Evolutionary conservation across 37 sponge, comb jelly and placozoan species (phyloP), one percentile per base, ranked within the genome.

Genomic region (Tethya wilhelma): DNA sequence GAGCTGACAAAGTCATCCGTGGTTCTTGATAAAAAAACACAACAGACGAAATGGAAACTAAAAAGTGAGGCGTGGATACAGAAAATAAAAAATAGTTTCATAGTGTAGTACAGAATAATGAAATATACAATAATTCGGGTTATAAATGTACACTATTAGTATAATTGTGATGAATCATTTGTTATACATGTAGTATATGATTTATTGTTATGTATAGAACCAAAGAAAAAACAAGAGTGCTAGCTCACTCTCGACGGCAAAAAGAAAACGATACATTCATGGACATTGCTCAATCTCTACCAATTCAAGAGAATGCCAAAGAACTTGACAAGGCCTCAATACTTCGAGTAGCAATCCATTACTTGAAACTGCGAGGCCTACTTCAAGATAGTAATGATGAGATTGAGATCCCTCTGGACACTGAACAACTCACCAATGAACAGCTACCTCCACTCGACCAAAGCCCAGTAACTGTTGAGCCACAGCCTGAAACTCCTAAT

Each of bases 241-340:
- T 89, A 44, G 90, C 90, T 0, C 73, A 83, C 53, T 75, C 79
- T 4, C 37, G 92, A 3, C 56, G 92, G 32, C 87, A 86, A 56
- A 82, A 76, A 42, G 92, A 91, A 58, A 91, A 91, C 64, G 83
- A 91, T 70, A 91, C 87, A 17, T 91, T 85, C 59, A 67, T 38
- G 6, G 92, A 86, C 32, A 91, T 91, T 0, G 92, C 92, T 1
- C 46, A 82, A 40, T 38, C 75, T 0, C 76, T 91, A 14, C 92
- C 92, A 2, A 30, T 87, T 17, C 62, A 77, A 20, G 81, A 87
- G 45, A 75, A 79, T 64, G 78, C 87, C 8, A 91, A 91, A 65
- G 92, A 91, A 8, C 79, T 91, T 46, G 94, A 93, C 42, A 86
- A 90, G 36, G 90, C 90, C n/a, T 83, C 89, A 0, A 64, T 89